Percentiles rank a stretch among this genome's conserved stretches.
Evolutionary conservation across 2,797 vertebrate species (phyloP).

Genomic region (Oryzias dopingdopingensis): DNA sequence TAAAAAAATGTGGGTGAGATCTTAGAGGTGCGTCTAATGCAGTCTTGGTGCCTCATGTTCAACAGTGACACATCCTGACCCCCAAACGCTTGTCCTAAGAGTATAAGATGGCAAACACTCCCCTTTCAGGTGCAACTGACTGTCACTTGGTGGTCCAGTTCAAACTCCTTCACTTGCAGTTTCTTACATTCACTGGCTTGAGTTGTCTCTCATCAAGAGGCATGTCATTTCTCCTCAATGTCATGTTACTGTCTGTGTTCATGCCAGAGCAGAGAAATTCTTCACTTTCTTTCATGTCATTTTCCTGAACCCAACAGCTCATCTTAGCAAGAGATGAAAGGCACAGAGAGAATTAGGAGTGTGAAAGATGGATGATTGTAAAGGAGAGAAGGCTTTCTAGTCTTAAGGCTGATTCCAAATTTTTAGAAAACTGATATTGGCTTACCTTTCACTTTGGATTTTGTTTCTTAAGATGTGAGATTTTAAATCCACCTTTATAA

Average conservation of each 20-base stretch:
- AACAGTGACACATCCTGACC: conserved; percentile 41
- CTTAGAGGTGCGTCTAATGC: background rate
- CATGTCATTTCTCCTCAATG: conserved; percentile 32
- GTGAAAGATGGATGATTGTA: conserved; percentile 8
- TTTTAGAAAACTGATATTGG: conserved; percentile 4
- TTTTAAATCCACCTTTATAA: background rate
- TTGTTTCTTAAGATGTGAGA: background rate
- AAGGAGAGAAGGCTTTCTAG: conserved; percentile 6
- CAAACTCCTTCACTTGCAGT: conserved; percentile 18
- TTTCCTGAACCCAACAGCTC: conserved; percentile 35
- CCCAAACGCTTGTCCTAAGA: conserved; percentile 52
- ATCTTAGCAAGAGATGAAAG: conserved; percentile 35
- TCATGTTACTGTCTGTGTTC: conserved; percentile 10
- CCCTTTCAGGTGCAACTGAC: conserved; percentile 42
- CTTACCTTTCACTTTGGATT: conserved; percentile 4
- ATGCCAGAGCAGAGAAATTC: conserved; percentile 13
- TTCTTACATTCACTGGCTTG: conserved; percentile 4
- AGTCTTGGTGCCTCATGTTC: conserved; percentile 49
- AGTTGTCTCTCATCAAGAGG: conserved; percentile 10
- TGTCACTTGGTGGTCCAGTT: conserved; percentile 14
- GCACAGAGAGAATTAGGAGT: conserved; percentile 1
- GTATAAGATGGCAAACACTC: conserved; percentile 63
- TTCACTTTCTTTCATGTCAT: conserved; percentile 24
- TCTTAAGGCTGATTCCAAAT: conserved; percentile 11
- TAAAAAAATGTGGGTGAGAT: too few species aligned